phyloP scores from a whole-genome alignment of 2,888 invertebrate genomes.

The Ectemnius cavifrons region DNA sequence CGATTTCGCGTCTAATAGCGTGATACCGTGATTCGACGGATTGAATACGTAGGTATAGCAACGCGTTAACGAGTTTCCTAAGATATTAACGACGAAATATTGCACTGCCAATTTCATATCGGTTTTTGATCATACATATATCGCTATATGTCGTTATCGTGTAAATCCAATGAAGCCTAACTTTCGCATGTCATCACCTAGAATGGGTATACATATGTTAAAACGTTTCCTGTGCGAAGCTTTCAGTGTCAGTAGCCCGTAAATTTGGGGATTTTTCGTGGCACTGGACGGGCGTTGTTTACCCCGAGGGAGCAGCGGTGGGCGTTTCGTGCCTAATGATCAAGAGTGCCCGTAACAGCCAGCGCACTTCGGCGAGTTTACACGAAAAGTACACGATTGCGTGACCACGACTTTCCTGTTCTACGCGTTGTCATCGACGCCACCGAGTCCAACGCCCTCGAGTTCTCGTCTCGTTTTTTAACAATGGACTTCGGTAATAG shows the following conservation, averaged over 20 bases:
- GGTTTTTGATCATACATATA: no score
- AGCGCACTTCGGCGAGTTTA: slow-evolving; percentile 40
- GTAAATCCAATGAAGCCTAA: no score
- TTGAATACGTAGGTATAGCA: slow-evolving; percentile 1
- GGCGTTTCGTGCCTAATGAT: slow-evolving; percentile 41
- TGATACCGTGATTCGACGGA: neutral
- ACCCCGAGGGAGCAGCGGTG: slow-evolving; percentile 20
- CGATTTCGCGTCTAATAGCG: slow-evolving; percentile 42
- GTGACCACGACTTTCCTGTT: slow-evolving; percentile 30
- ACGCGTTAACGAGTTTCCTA: slow-evolving; percentile 32
- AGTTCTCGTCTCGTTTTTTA: neutral
- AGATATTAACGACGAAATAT: no score
- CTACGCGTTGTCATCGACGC: neutral
- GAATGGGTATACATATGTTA: no score
- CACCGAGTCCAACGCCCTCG: neutral
- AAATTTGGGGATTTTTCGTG: slow-evolving; percentile 3
- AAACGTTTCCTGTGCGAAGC: no score
- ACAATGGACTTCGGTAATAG: slow-evolving; percentile 1
- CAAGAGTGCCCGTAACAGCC: slow-evolving; percentile 10
- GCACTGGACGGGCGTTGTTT: slow-evolving; percentile 11
- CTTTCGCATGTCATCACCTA: no score
- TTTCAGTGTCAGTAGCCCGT: no score
- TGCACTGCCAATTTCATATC: no score
- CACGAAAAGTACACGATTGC: slow-evolving; percentile 41
- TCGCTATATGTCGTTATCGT: no score